These are phyloP conservation scores for Galerucella pusilla DNA, from an alignment of 2,888 invertebrate species.

Conservation along the genomic window DNA sequence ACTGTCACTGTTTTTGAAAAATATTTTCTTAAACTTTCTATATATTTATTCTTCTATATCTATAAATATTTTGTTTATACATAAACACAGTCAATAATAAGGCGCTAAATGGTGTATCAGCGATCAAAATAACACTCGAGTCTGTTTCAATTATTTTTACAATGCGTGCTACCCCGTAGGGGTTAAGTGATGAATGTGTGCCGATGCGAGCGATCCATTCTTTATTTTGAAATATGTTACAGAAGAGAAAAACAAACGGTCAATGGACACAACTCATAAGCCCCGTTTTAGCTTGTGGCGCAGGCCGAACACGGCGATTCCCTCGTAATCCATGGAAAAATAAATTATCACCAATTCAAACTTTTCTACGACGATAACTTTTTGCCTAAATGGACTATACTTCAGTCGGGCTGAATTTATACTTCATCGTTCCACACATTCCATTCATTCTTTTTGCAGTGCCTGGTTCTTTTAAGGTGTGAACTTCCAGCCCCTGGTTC, in stretches of 20 bases:
- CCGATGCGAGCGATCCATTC: conserved; percentile 60
- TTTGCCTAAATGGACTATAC: conserved; percentile 53
- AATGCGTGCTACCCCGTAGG: conserved; percentile 47
- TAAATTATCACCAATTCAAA: conserved; percentile 62
- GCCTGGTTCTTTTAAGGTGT: conserved; percentile 11
- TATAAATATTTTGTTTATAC: too few relatives aligned
- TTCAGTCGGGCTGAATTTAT: conserved; percentile 36
- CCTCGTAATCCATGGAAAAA: conserved; percentile 57
- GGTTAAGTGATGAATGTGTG: conserved; percentile 62
- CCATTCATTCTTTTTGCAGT: conserved; percentile 24
- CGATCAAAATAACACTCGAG: neutral
- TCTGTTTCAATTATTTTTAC: neutral
- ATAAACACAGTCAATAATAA: neutral
- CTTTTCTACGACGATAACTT: conserved; percentile 54
- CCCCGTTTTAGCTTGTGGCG: conserved; percentile 58
- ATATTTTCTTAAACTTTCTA: too few relatives aligned
- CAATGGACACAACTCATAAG: conserved; percentile 61
- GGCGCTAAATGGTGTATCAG: neutral
- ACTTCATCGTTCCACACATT: conserved; percentile 35
- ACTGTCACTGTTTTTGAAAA: too few relatives aligned
- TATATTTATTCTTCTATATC: too few relatives aligned
- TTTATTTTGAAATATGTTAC: conserved; percentile 59
- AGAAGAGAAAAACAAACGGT: conserved; percentile 60
- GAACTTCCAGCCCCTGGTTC: neutral
- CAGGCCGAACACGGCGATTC: conserved; percentile 52